Evolutionary conservation across 1,140 invertebrate species (phyloP).

Genomic region (Cyclargus thomasi): DNA sequence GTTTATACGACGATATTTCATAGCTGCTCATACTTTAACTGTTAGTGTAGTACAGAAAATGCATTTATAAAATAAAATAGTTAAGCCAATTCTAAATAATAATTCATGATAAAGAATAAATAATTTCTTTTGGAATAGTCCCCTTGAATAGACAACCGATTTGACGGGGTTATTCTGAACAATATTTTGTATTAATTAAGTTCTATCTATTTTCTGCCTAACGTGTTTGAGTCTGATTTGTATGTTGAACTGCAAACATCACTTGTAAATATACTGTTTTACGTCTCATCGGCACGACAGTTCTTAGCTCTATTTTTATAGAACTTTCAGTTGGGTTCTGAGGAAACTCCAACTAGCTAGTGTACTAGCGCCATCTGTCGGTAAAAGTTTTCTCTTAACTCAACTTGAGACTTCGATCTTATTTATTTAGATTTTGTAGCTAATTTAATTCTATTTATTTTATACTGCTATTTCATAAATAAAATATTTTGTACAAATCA

Average conservation of each 20-base stretch:
- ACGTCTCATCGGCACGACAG: slow-evolving; percentile 37
- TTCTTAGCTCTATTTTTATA: slow-evolving; percentile 35
- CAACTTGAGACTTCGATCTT: slow-evolving; percentile 72
- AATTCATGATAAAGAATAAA: slow-evolving; percentile 20
- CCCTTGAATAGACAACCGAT: slow-evolving; percentile 44
- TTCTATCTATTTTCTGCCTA: slow-evolving; percentile 28
- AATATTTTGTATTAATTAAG: slow-evolving; percentile 30
- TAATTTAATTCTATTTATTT: slow-evolving; percentile 64
- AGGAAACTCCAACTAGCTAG: slow-evolving; percentile 38
- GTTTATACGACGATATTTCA: slow-evolving; percentile 8
- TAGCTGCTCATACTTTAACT: slow-evolving; percentile 14
- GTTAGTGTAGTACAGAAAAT: slow-evolving; percentile 29
- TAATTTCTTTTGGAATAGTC: slow-evolving; percentile 59
- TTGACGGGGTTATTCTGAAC: slow-evolving; percentile 69
- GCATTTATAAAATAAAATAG: slow-evolving; percentile 32
- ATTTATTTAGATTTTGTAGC: slow-evolving; percentile 57
- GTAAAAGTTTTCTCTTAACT: slow-evolving; percentile 59
- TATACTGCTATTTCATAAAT: slow-evolving; percentile 62
- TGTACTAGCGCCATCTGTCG: slow-evolving; percentile 22
- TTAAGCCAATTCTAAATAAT: slow-evolving; percentile 26
- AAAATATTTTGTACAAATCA: slow-evolving; percentile 70
- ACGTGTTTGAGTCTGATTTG: slow-evolving; percentile 20
- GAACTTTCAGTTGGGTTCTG: slow-evolving; percentile 74
- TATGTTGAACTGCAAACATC: slow-evolving; percentile 21
- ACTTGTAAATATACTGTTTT: slow-evolving; percentile 61